Conservation (phyloP, 2,888 invertebrate species). For the Temnothorax unifasciatus region DNA sequence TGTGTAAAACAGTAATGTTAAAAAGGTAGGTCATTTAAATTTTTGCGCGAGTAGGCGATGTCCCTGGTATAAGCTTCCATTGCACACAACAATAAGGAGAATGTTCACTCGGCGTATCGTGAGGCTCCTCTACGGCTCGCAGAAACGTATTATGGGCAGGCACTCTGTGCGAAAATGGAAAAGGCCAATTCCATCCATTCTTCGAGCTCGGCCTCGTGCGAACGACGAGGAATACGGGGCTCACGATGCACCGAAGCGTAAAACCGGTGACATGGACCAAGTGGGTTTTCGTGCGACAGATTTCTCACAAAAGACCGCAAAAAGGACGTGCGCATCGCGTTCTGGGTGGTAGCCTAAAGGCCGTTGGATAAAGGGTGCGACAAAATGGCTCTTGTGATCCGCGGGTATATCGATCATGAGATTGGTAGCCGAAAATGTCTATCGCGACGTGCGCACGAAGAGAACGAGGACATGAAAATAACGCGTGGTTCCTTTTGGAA, state of each 20-base stretch:
- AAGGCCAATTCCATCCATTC: conserved; percentile 79
- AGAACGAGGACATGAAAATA: not conserved
- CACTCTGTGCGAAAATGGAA: conserved; percentile 74
- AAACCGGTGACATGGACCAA: conserved; percentile 82
- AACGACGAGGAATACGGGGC: conserved; percentile 72
- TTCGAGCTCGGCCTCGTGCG: conserved; percentile 78
- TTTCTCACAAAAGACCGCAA: conserved; percentile 75
- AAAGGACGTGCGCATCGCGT: conserved; percentile 62
- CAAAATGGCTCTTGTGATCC: conserved; percentile 56
- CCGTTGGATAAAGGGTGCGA: conserved; percentile 46
- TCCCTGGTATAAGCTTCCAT: conserved; percentile 9
- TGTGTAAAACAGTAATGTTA: not conserved
- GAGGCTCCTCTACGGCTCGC: conserved; percentile 57
- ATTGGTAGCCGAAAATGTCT: conserved; percentile 58
- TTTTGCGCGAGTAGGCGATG: conserved; percentile 23
- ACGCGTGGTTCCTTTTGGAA: not conserved
- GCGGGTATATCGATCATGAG: conserved; percentile 25
- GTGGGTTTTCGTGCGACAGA: conserved; percentile 76
- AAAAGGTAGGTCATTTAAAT: not conserved
- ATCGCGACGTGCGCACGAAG: conserved; percentile 25
- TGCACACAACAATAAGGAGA: conserved; percentile 41
- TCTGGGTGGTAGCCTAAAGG: conserved; percentile 15
- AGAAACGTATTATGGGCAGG: conserved; percentile 60
- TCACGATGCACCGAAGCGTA: conserved; percentile 75
- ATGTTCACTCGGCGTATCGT: conserved; percentile 64